Evolutionary conservation across 2,888 invertebrate species (phyloP), one percentile per base, ranked within the genome.

Genomic region (Cremastobaeus sp.): DNA sequence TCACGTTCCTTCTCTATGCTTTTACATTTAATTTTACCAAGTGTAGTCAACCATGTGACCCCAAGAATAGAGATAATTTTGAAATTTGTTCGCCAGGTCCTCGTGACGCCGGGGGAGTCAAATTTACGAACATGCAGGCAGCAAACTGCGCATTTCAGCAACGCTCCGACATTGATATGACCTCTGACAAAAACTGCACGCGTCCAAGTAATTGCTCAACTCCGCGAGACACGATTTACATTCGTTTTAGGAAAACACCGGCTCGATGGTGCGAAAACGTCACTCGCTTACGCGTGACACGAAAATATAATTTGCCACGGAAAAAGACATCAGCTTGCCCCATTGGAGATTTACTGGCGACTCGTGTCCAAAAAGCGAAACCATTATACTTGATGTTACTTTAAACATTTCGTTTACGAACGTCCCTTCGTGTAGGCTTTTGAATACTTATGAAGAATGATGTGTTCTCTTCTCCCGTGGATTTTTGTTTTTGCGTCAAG

Each of bases 341-440:
- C 43, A 55, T 55, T 37, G 34, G 60, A 60, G 75, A 77, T 72
- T 77, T 68, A 68, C 55, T 64, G 59, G 62, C 64, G 62, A 74
- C 73, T 75, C 79, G 78, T 73, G 76, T 72, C 71, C 74, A 71
- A 77, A 77, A 76, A 76, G 77, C 72, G 59, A 76, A 79, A 80
- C 77, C 81, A 80, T 83, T 82, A 79, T 35, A 54, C 73, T 55
- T 77, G 75, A 79, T 79, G 77, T 71, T 73, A 74, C 60, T 79
- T 79, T 77, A 76, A 77, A 72, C 74, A 77, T 76, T 77, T 79
- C 57, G 54, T 75, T 55, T 70, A 72, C 62, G 65, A 66, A 69
- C 65, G 45, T 64, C 20, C 8, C 41, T 6, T 41, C 1, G 32
- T n/a, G 62, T 39, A 60, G 48, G 60, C 55, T 50, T 45, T 43